A percentile compares a stretch with the other conserved stretches of the same genome.
Conservation (phyloP, 2,797 vertebrate genomes). For the Poecilia picta region DNA sequence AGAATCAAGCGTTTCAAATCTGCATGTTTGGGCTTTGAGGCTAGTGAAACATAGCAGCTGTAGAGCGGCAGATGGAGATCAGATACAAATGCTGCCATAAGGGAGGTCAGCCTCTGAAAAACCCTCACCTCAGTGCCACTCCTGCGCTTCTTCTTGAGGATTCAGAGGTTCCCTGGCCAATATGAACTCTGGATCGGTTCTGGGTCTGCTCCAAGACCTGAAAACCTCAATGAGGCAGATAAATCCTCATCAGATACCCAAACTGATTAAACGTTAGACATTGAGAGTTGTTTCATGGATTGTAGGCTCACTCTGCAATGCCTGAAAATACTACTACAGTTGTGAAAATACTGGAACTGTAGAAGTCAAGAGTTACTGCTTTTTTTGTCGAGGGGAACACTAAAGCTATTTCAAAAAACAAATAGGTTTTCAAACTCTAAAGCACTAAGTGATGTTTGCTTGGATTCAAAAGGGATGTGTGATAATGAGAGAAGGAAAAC, state of each 20-base stretch:
- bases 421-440: not conserved
- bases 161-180: not conserved
- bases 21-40: not conserved
- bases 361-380: not conserved
- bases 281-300: not conserved
- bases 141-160: not conserved
- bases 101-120: not conserved
- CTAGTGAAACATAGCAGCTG: not conserved
- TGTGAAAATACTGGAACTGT: not conserved
- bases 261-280: not conserved
- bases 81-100: not conserved
- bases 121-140: not conserved
- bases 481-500: constrained; percentile 9
- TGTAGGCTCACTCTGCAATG: not conserved
- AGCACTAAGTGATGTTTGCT: not conserved
- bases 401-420: not conserved
- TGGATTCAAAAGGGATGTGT: not conserved
- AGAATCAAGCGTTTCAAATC: not conserved
- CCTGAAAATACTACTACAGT: not conserved
- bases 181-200: not conserved
- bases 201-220: not conserved
- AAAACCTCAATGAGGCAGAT: not conserved
- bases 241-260: not conserved
- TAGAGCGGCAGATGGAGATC: not conserved
- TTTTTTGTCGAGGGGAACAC: not conserved